These are phyloP conservation scores for Pachyramphus minor DNA, from an alignment of 2,113 vertebrate species.

Conservation along the genomic window DNA sequence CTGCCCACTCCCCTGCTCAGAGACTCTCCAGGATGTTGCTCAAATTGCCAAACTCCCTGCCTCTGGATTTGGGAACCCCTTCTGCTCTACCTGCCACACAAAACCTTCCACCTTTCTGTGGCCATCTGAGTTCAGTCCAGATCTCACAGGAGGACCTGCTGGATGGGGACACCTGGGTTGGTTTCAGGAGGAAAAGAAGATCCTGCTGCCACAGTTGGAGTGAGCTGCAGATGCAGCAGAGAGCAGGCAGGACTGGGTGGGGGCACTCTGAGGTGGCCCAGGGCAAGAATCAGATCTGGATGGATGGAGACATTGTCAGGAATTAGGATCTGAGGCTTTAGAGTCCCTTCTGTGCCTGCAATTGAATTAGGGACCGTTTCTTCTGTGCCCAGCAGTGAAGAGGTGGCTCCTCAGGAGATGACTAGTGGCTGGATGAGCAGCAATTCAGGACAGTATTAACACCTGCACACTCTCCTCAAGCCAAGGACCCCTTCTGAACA, in stretches of 20 bases:
- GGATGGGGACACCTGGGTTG: not conserved
- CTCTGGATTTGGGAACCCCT: not conserved
- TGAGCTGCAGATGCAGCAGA: not conserved
- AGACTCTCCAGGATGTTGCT: not conserved
- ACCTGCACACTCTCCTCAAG: not conserved
- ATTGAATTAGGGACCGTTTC: not conserved
- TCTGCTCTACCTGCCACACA: not conserved
- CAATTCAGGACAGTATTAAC: not conserved
- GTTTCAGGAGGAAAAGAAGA: not conserved
- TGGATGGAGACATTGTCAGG: not conserved
- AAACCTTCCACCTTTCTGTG: not conserved
- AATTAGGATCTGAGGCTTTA: not conserved
- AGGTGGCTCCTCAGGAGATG: not conserved
- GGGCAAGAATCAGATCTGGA: not conserved
- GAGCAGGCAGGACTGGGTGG: not conserved
- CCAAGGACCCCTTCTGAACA: not conserved
- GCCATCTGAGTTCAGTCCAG: not conserved
- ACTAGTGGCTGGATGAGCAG: not conserved
- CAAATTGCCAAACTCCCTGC: not conserved
- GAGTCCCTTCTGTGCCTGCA: not conserved
- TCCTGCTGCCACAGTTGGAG: not conserved
- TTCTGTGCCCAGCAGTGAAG: not conserved
- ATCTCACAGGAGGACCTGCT: not conserved
- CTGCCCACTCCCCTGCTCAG: accelerated
- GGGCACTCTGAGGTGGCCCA: not conserved